Evolutionary conservation across 1,140 invertebrate species (phyloP).

Genomic region (Tetramorium alpestre): DNA sequence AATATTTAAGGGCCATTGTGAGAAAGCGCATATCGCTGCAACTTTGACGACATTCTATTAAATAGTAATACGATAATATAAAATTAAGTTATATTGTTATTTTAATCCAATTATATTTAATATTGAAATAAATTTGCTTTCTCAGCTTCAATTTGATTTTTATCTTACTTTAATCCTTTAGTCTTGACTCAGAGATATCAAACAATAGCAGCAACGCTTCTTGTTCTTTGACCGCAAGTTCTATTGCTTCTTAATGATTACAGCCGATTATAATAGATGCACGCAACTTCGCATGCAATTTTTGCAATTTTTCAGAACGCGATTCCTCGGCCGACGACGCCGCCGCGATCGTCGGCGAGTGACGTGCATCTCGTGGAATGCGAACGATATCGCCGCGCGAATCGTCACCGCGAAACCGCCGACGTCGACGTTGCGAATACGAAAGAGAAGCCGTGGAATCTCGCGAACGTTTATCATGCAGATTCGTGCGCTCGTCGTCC

Average conservation of each 20-base stretch:
- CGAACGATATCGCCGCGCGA: slow-evolving; percentile 79
- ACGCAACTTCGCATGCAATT: neutral
- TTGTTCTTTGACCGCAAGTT: neutral
- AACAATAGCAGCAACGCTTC: neutral
- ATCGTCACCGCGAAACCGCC: slow-evolving; percentile 70
- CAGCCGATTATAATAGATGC: neutral
- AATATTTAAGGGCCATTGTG: neutral
- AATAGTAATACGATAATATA: neutral
- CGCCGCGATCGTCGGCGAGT: slow-evolving; percentile 60
- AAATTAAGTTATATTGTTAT: neutral
- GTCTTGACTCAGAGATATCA: neutral
- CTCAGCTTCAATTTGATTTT: neutral
- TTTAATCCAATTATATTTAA: neutral
- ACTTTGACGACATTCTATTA: neutral
- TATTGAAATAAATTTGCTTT: neutral
- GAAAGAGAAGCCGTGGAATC: slow-evolving; percentile 50
- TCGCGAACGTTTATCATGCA: slow-evolving; percentile 52
- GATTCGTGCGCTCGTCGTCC: slow-evolving; percentile 27
- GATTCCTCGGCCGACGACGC: slow-evolving; percentile 1
- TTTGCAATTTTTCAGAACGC: slow-evolving; percentile 39
- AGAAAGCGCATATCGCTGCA: neutral
- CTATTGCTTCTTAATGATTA: neutral
- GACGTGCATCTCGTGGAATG: slow-evolving; percentile 81
- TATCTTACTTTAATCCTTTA: no score
- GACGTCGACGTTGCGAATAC: slow-evolving; percentile 44